phyloP scores from a whole-genome alignment of 2,888 invertebrate species.

The Galerucella nymphaeae region DNA sequence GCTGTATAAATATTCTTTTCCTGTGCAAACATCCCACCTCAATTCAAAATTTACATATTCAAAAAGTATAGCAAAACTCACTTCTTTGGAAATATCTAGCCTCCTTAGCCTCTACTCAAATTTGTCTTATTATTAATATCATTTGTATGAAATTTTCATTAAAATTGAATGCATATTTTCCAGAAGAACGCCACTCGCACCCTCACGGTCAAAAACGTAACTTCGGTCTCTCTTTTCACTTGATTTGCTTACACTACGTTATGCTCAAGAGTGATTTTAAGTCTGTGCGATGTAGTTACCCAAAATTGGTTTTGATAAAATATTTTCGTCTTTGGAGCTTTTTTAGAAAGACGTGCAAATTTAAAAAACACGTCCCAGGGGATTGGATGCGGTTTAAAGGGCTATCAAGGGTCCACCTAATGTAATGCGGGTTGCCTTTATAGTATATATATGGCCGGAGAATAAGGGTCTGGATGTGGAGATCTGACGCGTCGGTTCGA shows the following conservation, averaged over 20 bases:
- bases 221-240: background rate
- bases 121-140: background rate
- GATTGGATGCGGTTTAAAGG: constrained; percentile 48
- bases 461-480: constrained; percentile 19
- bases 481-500: constrained; percentile 1
- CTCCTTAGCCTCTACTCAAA: too few relatives aligned
- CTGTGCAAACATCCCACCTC: too few relatives aligned
- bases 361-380: constrained; percentile 53
- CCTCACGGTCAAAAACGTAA: background rate
- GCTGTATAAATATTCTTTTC: too few relatives aligned
- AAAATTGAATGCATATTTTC: background rate
- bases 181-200: background rate
- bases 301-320: constrained; percentile 61
- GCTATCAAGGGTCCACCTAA: constrained; percentile 39
- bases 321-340: constrained; percentile 55
- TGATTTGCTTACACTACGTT: constrained; percentile 44
- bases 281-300: constrained; percentile 56
- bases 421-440: constrained; percentile 28
- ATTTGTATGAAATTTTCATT: too few relatives aligned
- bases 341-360: constrained; percentile 57
- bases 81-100: too few relatives aligned
- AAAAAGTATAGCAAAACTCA: too few relatives aligned
- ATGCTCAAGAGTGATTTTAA: constrained; percentile 60
- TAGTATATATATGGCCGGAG: constrained; percentile 14
- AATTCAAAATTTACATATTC: too few relatives aligned